Percentiles rank a stretch among this genome's conserved stretches.
Evolutionary conservation across 2,797 vertebrate genomes (phyloP).

Genomic region (Prunella strophiata): DNA sequence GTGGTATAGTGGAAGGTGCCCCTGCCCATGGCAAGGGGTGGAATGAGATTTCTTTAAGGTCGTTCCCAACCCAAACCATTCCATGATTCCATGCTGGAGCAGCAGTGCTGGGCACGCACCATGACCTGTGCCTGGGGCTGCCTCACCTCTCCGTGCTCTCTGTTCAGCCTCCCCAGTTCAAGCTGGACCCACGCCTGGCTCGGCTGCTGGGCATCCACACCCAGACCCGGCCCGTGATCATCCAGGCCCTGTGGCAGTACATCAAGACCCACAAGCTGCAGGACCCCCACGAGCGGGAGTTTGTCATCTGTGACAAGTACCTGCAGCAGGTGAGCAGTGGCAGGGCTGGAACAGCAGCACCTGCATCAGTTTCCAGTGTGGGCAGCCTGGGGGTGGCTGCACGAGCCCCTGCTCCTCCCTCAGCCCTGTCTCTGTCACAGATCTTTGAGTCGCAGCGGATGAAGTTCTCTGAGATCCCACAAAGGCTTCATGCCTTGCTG

Average conservation of each 20-base stretch:
- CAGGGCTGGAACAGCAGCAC: accelerated
- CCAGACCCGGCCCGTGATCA: conserved; percentile 97
- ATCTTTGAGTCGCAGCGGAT: conserved; percentile 97
- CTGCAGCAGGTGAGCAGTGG: conserved; percentile 87
- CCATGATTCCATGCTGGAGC: neutral
- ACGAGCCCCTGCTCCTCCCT: neutral
- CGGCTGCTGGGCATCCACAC: conserved; percentile 97
- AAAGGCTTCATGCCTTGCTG: conserved; percentile 94
- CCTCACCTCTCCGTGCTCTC: neutral
- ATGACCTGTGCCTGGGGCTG: neutral
- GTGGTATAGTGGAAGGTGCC: neutral
- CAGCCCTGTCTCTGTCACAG: conserved; percentile 69
- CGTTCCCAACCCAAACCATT: neutral
- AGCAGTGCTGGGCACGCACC: accelerated
- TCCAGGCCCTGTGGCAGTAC: conserved; percentile 99
- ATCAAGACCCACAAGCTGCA: conserved; percentile 99
- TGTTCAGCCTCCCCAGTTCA: conserved; percentile 94
- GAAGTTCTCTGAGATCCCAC: conserved; percentile 99
- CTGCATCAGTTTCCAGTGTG: accelerated
- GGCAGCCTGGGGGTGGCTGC: neutral
- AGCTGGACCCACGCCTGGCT: conserved; percentile 95
- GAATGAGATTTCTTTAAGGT: neutral
- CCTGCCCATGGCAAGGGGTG: neutral
- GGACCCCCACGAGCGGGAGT: conserved; percentile 97
- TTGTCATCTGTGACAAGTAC: conserved; percentile 98